phyloP scores from a whole-genome alignment of 2,888 invertebrate genomes.

The Nasonovia ribisnigri region DNA sequence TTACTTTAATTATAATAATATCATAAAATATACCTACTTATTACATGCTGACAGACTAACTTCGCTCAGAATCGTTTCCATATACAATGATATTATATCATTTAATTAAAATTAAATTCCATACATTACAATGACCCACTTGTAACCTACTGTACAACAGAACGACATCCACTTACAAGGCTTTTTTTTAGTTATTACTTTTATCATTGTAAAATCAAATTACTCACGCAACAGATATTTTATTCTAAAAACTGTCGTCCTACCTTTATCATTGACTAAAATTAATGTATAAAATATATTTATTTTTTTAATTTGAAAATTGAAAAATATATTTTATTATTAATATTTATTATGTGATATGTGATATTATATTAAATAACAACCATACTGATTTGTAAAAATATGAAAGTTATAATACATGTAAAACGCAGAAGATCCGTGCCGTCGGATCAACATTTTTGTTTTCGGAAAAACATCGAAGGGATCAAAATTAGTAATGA shows the following conservation, averaged over 20 bases:
- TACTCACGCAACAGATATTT: background rate
- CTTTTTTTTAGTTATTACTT: background rate
- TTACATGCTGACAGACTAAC: too few species aligned
- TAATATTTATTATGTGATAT: background rate
- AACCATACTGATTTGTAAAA: background rate
- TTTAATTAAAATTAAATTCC: too few species aligned
- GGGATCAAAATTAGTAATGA: too few species aligned
- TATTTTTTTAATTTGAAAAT: background rate
- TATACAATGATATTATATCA: too few species aligned
- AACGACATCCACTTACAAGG: too few species aligned
- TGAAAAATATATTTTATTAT: background rate
- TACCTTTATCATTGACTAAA: background rate
- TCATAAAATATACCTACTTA: too few species aligned
- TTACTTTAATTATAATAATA: too few species aligned
- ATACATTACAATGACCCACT: too few species aligned
- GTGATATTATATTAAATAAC: background rate
- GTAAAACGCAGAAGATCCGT: background rate
- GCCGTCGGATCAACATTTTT: too few species aligned
- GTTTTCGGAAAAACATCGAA: too few species aligned
- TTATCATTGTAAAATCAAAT: background rate
- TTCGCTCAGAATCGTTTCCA: too few species aligned
- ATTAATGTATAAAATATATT: background rate
- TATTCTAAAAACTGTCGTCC: background rate
- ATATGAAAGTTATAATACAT: background rate
- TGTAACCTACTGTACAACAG: too few species aligned